A percentile compares a stretch with the other conserved stretches of the same genome.
phyloP scores from a whole-genome alignment of 2,113 vertebrate genomes.

The Tragelaphus scriptus region DNA sequence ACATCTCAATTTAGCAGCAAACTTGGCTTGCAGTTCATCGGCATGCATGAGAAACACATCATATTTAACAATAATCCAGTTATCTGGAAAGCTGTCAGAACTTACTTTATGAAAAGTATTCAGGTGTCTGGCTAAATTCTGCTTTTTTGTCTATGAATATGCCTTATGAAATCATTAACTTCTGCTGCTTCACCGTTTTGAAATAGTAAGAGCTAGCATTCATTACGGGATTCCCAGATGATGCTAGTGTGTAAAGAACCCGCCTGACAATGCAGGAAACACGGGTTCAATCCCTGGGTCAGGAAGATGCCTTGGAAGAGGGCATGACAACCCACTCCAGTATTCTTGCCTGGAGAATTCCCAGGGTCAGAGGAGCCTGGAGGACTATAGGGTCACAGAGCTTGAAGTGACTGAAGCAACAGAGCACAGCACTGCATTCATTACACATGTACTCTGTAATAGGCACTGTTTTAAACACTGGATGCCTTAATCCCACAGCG shows the following conservation, averaged over 20 bases:
- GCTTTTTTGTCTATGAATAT: not conserved
- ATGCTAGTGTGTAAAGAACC: not conserved
- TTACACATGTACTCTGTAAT: not conserved
- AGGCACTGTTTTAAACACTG: not conserved
- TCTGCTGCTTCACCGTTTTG: not conserved
- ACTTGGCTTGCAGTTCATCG: slow-evolving; percentile 88
- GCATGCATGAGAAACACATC: slow-evolving; percentile 94
- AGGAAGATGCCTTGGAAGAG: not conserved
- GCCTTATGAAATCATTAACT: not conserved
- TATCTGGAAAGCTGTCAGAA: slow-evolving; percentile 88
- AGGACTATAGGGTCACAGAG: not conserved
- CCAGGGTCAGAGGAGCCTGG: not conserved
- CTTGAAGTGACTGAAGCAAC: not conserved
- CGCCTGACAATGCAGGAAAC: not conserved
- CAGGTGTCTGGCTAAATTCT: not conserved
- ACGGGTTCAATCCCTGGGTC: not conserved
- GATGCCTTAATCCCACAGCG: not conserved
- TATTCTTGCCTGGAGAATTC: not conserved
- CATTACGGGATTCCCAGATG: not conserved
- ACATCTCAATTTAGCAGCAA: slow-evolving; percentile 90
- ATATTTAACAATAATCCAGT: slow-evolving; percentile 93
- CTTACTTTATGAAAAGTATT: slow-evolving; percentile 92
- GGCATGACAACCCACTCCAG: not conserved
- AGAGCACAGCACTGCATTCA: not conserved
- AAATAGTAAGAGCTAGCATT: not conserved